Base-by-base conservation (phyloP, 2,797 vertebrate species). In the Triplophysa bombifrons region DNA sequence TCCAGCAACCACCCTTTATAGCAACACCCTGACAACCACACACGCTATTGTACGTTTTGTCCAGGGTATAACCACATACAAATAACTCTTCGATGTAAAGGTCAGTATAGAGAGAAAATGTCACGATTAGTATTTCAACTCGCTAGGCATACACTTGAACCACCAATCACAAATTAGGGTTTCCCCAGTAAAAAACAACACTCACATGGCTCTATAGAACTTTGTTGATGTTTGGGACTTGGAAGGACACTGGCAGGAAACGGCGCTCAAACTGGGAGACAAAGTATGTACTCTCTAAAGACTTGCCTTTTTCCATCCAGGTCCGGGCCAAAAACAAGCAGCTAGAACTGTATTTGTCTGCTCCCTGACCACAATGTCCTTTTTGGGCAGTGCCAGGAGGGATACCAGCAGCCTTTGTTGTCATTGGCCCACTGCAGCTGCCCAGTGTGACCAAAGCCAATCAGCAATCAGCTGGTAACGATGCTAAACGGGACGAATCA, bases 361-460 rank as follows among this genome's bases (percentile, higher is more conserved):
- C 73, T 71, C 61, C 20, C 67, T 11, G 9, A 80, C 20, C 34
- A 69, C 60, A 70, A 76, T 60, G 82, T 48, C 77, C 72, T 79
- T 75, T 80, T 80, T 79, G 74, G 71, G 67, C 73, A 20, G 48
- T 61, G 64, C 64, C 73, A 71, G 70, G 60, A 13, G 44, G 60
- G 70, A 74, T 66, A 78, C 60, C 68, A 51, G 51, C 56, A 70
- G 41, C 22, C 41, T 66, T 60, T 27, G 38, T 81, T 74, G 55
- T 48, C 74, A 87, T 83, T 88, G 85, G 74, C 64, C 66, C 30
- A 70, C 58, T 58, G 51, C 78, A 50, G 80, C 64, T 80, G 56
- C 81, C 83, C 30, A 71, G 70, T 1, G 60, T 25, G 66, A 73
- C 38, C 30, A 66, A 65, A 56, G 77, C 85, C 81, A 87, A 83